Evolutionary conservation across 2,797 vertebrate species (phyloP), one percentile per base, ranked within the genome.

Genomic region (Hylomyscus alleni): DNA sequence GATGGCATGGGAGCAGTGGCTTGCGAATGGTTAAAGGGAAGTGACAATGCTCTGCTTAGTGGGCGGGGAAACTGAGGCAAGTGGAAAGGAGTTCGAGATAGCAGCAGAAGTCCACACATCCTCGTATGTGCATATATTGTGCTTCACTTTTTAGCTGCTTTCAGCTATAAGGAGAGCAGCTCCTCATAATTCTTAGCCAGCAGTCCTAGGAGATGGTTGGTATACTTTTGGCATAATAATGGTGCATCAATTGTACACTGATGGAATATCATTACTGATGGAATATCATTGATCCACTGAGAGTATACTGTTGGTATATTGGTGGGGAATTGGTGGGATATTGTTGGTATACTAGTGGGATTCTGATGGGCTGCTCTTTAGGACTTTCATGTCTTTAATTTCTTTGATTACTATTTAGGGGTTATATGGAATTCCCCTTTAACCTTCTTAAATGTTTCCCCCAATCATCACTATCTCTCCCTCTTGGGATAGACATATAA

Each of bases 41-140:
- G 22, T 22, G 58, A 44, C 40, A 40, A 1, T 69, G 19, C 9
- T 31, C 85, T 77, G 24, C 83, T 52, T 34, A 80, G 4, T 12
- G 47, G 47, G 10, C 52, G 15, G 60, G 29, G 58, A 95, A 91
- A 94, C 44, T 29, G 15, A 96, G 94, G 50, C 31, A 81, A 50
- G 3, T 40, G 10, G 13, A 3, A 2, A 65, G 1, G 12, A 40
- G 14, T 34, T 24, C 34, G 29, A 19, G 4, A 34, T 3, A 56
- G n/a, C 6, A 65, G 5, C 6, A 40, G 62, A 81, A 14, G 47
- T 72, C 6, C 40, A 47, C 47, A 34, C 50, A 19, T 80, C 37
- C 3, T 69, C 0, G 1, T 50, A n/a, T 58, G 47, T 24, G 60
- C n/a, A 15, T 13, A 11, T 7, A 72, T 31, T 80, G 9, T 11